Evolutionary conservation across 2,888 invertebrate genomes (phyloP).

Genomic region (Ecdyonurus torrentis): DNA sequence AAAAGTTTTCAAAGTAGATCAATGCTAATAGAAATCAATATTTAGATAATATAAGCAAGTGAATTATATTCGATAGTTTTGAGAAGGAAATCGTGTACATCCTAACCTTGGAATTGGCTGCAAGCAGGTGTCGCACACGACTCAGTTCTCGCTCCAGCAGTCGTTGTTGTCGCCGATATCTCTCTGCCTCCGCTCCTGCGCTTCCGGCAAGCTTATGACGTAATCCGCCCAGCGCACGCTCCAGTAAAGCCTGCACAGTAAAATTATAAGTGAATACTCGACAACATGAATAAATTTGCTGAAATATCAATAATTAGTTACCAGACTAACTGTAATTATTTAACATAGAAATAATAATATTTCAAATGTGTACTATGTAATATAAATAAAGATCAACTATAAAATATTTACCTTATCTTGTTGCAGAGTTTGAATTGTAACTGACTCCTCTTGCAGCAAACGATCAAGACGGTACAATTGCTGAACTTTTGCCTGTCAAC

Average conservation of each 20-base stretch:
- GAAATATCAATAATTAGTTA: not conserved
- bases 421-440: slow-evolving; percentile 50
- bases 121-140: slow-evolving; percentile 67
- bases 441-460: slow-evolving; percentile 55
- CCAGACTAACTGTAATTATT: not conserved
- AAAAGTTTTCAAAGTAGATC: not conserved
- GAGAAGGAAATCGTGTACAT: no score
- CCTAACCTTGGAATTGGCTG: slow-evolving; percentile 80
- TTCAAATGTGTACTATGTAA: no score
- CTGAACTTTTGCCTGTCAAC: slow-evolving; percentile 48
- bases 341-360: no score
- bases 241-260: slow-evolving; percentile 38
- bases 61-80: no score
- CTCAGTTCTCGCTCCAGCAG: slow-evolving; percentile 62
- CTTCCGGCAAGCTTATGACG: slow-evolving; percentile 40
- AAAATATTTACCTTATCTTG: slow-evolving; percentile 59
- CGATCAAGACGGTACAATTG: slow-evolving; percentile 58
- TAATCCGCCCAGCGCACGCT: slow-evolving; percentile 45
- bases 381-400: no score
- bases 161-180: slow-evolving; percentile 49
- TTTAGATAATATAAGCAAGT: no score
- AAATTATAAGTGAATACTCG: not conserved
- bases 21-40: no score
- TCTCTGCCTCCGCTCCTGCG: slow-evolving; percentile 37
- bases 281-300: not conserved